Evolutionary conservation across 1,140 invertebrate species (phyloP), one percentile per base, ranked within the genome.

Genomic region (Drosophila fuyamai): DNA sequence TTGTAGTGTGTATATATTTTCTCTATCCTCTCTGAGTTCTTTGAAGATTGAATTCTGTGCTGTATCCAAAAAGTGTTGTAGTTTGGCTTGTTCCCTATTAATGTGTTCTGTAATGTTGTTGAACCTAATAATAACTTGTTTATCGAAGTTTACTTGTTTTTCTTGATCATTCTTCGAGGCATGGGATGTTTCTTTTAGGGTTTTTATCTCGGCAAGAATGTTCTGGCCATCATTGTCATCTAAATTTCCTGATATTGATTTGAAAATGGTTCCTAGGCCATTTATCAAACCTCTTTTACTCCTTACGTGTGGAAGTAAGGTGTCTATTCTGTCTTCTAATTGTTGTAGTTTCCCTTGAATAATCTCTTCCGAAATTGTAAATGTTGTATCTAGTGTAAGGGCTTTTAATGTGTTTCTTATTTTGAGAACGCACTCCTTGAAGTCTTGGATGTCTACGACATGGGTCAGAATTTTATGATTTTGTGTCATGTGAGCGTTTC

Each of bases 1-100:
- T 61, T 61, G 40, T 29, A 63, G 51, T 63, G 43, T 47, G 8
- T 29, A 55, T 13, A 36, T 55, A n/a, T 61, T 61, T 27, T 35
- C 36, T 8, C 6, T 35, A 23, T 51, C n/a, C 13, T 55, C 41
- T 1, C 32, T 48, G 5, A 55, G 18, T 35, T 56, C 53, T 29
- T 65, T 66, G 18, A 48, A 65, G 2, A 56, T 65, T 9, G 51
- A 12, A 23, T 56, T 65, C 3, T 66, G 36, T 56, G 40, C 10
- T 41, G 9, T 8, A 2, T 55, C 18, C 18, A 18, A 18, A 18
- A 18, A 18, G 18, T 18, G 12, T 54, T 54, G 51, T 38, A 53
- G 6, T 36, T 53, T 53, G 4, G 16, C 4, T 18, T 36, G 14
- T 53, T 53, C 32, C 1, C 4, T 53, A 13, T 53, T 53, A 13